Evolutionary conservation across 2,797 vertebrate genomes (phyloP).

Genomic region (Nannoperca obscura): DNA sequence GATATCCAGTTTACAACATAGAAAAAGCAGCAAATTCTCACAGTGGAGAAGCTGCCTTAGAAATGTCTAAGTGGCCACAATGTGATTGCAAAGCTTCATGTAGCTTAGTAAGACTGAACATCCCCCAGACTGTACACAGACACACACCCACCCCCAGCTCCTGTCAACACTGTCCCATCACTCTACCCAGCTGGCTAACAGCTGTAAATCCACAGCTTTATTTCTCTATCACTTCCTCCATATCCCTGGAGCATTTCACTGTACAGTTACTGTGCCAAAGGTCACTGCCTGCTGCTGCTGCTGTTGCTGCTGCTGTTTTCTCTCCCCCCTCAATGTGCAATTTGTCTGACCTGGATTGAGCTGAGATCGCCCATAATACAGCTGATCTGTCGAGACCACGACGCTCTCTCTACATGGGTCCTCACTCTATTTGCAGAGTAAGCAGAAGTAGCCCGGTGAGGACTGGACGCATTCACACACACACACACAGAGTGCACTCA

Average conservation of each 20-base stretch:
- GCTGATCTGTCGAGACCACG: constrained; percentile 62
- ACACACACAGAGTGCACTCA: constrained; percentile 16
- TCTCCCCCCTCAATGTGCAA: constrained; percentile 42
- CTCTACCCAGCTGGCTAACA: constrained; percentile 66
- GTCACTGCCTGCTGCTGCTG: constrained; percentile 66
- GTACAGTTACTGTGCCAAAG: constrained; percentile 79
- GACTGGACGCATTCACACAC: constrained; percentile 41
- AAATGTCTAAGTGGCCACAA: constrained; percentile 19
- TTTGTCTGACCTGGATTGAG: constrained; percentile 71
- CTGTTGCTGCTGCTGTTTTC: constrained; percentile 22
- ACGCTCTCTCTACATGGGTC: constrained; percentile 26
- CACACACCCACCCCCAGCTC: constrained; percentile 13
- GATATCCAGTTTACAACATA: neutral
- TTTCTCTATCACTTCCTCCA: constrained; percentile 65
- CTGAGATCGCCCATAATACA: constrained; percentile 69
- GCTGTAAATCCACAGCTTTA: constrained; percentile 79
- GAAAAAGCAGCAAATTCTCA: neutral
- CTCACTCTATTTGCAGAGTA: constrained; percentile 61
- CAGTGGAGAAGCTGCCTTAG: neutral
- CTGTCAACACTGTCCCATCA: constrained; percentile 35
- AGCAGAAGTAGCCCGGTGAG: constrained; percentile 44
- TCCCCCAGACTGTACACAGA: constrained; percentile 23
- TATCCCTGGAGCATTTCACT: constrained; percentile 61
- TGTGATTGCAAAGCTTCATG: constrained; percentile 24
- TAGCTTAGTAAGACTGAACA: constrained; percentile 15